Evolutionary conservation across 2,888 invertebrate genomes (phyloP), one percentile per base, ranked within the genome.

Genomic region (Empis livida): DNA sequence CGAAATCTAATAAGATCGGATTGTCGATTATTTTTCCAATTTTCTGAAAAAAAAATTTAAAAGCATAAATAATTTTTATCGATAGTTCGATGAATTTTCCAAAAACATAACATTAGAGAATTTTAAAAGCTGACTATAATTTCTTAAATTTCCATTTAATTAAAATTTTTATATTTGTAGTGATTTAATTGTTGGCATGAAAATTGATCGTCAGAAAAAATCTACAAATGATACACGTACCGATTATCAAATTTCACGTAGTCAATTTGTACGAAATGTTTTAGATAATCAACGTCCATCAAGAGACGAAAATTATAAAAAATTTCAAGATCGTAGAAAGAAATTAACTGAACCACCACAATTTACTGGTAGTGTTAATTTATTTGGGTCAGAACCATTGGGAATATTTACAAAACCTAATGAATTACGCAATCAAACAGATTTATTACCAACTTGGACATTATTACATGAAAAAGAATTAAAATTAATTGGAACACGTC

Each of bases 131-230:
- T 20, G 6, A 20, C 20, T 20, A 5, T 20, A 20, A 20, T 20
- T 6, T 5, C 3, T 20, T 20, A 20, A 20, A 20, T 20, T 20
- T 20, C 20, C 6, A 20, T n/a, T n/a, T 35, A n/a, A n/a, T 13
- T 35, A n/a, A 38, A 41, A 31, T 43, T 45, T 37, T 42, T 11
- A 42, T 42, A 43, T 42, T 64, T 68, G 50, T 62, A 86, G 85
- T 68, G 81, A 85, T 48, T 67, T 87, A 16, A 72, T 88, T 50
- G 74, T 79, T 31, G 84, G 80, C 31, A 87, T 88, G 86, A 84
- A 84, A 64, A 78, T 88, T 40, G 86, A 86, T 59, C 74, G 77
- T 27, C 53, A 60, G 1, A 58, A 56, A 44, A 54, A 57, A 13
- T 54, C 59, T 2, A 20, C 43, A 10, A 55, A 56, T 14, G 49